Percentiles rank a stretch among this genome's conserved stretches.
These are phyloP conservation scores for Platyura marginata DNA, from an alignment of 1,140 invertebrate genomes.

Conservation along the genomic window DNA sequence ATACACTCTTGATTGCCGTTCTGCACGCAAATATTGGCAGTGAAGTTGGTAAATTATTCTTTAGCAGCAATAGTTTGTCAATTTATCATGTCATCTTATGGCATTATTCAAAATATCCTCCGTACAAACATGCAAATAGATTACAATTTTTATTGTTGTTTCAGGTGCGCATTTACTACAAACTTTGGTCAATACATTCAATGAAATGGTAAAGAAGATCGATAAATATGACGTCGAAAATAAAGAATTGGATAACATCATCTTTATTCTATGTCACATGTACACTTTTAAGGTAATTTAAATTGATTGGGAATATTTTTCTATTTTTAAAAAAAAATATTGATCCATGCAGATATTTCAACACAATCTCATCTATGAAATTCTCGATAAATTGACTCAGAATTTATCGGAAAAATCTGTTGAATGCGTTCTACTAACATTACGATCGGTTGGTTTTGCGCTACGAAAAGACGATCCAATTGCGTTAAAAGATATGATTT, in stretches of 20 bases:
- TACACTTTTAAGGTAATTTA: conserved; percentile 74
- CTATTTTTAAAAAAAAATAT: no score
- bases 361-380: conserved; percentile 51
- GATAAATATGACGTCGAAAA: conserved; percentile 36
- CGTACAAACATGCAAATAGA: no score
- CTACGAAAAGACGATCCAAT: conserved; percentile 76
- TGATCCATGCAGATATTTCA: conserved; percentile 45
- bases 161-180: conserved; percentile 63
- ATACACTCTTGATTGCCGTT: conserved; percentile 63
- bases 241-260: conserved; percentile 73
- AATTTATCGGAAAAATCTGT: conserved; percentile 65
- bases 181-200: conserved; percentile 42
- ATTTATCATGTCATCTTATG: no score
- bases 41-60: conserved; percentile 74
- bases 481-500: conserved; percentile 63
- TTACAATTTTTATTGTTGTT: no score
- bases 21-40: conserved; percentile 79
- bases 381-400: conserved; percentile 41
- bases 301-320: no score
- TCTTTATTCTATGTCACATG: conserved; percentile 60
- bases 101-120: no score
- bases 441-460: conserved; percentile 64
- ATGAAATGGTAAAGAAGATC: conserved; percentile 30
- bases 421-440: conserved; percentile 62
- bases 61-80: no score